These are phyloP conservation scores for Rhopalosiphum maidis DNA, from an alignment of 1,140 invertebrate species.

Conservation along the genomic window DNA sequence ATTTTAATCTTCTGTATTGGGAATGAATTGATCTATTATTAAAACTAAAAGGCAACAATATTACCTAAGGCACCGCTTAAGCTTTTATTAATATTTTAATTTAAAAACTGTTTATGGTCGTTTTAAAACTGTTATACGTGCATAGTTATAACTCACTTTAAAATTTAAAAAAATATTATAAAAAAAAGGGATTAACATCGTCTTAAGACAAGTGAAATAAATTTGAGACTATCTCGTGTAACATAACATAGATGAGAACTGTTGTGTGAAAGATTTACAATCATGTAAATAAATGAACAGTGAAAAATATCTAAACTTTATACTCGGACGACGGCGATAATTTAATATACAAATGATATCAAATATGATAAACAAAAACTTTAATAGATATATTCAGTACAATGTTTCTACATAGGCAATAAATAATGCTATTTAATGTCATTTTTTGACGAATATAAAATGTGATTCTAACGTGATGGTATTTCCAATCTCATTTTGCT, in stretches of 20 bases:
- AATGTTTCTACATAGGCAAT: neutral
- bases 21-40: neutral
- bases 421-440: neutral
- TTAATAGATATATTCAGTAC: neutral
- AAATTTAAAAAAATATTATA: neutral
- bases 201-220: neutral
- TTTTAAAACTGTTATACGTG: neutral
- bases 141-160: neutral
- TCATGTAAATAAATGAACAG: neutral
- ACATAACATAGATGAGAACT: neutral
- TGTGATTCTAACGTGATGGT: constrained; percentile 11
- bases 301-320: neutral
- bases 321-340: neutral
- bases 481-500: constrained; percentile 16
- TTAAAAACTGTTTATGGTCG: neutral
- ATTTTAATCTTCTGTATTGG: neutral
- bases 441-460: constrained; percentile 7
- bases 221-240: neutral
- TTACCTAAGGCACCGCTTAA: neutral
- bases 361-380: neutral
- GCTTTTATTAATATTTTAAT: neutral
- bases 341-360: neutral
- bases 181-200: neutral
- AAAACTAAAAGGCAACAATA: neutral
- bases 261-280: neutral